These are phyloP conservation scores for Drosophila merina DNA, from an alignment of 2,888 invertebrate genomes.

Conservation along the genomic window DNA sequence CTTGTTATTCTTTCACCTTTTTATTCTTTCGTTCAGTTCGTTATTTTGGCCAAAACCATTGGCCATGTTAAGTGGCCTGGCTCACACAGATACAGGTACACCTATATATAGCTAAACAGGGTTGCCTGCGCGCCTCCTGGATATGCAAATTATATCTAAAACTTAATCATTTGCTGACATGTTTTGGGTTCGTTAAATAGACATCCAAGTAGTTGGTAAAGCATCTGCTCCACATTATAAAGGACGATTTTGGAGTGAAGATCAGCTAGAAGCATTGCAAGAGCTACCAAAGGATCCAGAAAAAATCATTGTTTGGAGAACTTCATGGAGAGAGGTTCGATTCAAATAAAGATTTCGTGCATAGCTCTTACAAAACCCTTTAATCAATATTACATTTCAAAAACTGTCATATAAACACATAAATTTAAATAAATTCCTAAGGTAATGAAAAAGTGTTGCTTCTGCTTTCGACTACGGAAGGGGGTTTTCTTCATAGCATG, in stretches of 20 bases:
- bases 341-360: no score
- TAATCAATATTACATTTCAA: not conserved
- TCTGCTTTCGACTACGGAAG: not conserved
- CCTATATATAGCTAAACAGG: conserved; percentile 21
- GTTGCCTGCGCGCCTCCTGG: conserved; percentile 55
- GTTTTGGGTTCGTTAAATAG: conserved; percentile 42
- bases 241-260: no score
- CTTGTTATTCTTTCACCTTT: conserved; percentile 34
- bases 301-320: no score
- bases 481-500: not conserved
- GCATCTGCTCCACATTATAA: no score
- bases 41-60: conserved; percentile 58
- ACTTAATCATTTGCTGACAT: conserved; percentile 60
- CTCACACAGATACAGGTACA: conserved; percentile 29
- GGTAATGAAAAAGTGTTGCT: not conserved
- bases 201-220: conserved; percentile 17
- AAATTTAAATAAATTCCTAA: not conserved
- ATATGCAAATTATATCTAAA: conserved; percentile 55
- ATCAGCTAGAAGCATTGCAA: no score
- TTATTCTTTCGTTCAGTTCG: conserved; percentile 55
- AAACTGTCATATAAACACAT: not conserved
- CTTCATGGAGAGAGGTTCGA: no score
- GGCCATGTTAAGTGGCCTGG: conserved; percentile 57
- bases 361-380: no score
- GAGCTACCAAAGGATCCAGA: no score